Percentiles rank a stretch among this genome's conserved stretches.
phyloP scores from a whole-genome alignment of 1,140 invertebrate genomes.

The Chironomus striatipennis region DNA sequence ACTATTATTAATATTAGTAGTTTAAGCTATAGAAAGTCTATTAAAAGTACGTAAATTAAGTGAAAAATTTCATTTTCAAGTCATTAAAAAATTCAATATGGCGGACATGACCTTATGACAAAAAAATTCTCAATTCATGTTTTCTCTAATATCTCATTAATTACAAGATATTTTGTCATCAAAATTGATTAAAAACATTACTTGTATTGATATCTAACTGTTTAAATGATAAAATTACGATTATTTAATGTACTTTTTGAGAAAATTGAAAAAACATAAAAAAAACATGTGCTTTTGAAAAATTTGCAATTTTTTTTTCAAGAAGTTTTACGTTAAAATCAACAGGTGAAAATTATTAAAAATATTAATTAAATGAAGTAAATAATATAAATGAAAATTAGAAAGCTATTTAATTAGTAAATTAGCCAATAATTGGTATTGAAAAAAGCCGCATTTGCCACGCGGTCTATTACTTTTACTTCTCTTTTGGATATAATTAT shows the following conservation, averaged over 20 bases:
- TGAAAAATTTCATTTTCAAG: not conserved
- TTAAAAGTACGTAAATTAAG: not conserved
- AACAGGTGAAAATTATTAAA: not conserved
- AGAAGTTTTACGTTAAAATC: not conserved
- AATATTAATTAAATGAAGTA: not conserved
- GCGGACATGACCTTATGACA: not conserved
- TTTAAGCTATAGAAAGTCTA: not conserved
- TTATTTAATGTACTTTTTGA: not conserved
- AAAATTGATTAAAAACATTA: not conserved
- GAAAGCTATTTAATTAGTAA: not conserved
- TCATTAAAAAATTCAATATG: not conserved
- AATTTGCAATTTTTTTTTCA: too few relatives aligned
- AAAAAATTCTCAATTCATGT: not conserved
- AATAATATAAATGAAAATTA: not conserved
- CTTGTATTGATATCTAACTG: not conserved
- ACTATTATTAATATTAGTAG: not conserved
- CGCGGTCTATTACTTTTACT: not conserved
- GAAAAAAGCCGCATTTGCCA: not conserved
- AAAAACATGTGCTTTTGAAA: not conserved
- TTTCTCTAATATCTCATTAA: not conserved
- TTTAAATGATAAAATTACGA: not conserved
- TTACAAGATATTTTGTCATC: not conserved
- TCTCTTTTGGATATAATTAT: not conserved
- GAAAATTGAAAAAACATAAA: not conserved
- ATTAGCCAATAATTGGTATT: not conserved